Evolutionary conservation across 2,797 vertebrate species (phyloP).

Genomic region (Dermochelys coriacea): DNA sequence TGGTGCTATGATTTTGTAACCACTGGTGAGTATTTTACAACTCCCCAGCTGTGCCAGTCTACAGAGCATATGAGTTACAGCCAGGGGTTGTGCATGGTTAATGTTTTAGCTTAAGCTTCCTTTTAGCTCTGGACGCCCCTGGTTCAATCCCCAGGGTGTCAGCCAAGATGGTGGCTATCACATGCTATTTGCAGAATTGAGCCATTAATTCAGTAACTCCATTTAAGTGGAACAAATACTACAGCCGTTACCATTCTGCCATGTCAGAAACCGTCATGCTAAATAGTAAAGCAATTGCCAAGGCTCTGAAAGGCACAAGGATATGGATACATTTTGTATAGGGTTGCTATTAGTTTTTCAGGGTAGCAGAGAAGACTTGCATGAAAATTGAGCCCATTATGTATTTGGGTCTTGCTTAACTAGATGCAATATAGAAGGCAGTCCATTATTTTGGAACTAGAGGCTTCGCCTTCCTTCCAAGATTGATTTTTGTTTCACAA

Average conservation of each 20-base stretch:
- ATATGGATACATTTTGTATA: slow-evolving; percentile 50
- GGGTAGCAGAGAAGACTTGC: slow-evolving; percentile 39
- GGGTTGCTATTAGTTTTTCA: slow-evolving; percentile 54
- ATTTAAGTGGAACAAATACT: neutral
- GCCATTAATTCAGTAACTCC: neutral
- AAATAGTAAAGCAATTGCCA: slow-evolving; percentile 32
- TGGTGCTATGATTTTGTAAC: neutral
- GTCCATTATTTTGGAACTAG: slow-evolving; percentile 72
- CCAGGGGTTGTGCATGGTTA: neutral
- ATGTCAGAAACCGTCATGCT: rapidly evolving
- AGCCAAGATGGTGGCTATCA: neutral
- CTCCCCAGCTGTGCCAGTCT: neutral
- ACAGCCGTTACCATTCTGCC: neutral
- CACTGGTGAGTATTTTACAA: neutral
- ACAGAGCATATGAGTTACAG: neutral
- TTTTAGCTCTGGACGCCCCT: neutral
- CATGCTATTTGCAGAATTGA: rapidly evolving
- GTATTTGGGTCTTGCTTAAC: slow-evolving; percentile 74
- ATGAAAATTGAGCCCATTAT: slow-evolving; percentile 75
- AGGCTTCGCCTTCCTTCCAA: slow-evolving; percentile 71
- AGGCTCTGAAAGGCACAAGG: slow-evolving; percentile 39
- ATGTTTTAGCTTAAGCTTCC: neutral
- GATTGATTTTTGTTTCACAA: slow-evolving; percentile 76
- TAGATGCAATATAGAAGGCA: slow-evolving; percentile 60
- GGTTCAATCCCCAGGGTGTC: neutral